Percentiles rank a stretch among this genome's conserved stretches.
Conservation (phyloP, 2,113 vertebrate species). For the Rhinolophus ferrumequinum region DNA sequence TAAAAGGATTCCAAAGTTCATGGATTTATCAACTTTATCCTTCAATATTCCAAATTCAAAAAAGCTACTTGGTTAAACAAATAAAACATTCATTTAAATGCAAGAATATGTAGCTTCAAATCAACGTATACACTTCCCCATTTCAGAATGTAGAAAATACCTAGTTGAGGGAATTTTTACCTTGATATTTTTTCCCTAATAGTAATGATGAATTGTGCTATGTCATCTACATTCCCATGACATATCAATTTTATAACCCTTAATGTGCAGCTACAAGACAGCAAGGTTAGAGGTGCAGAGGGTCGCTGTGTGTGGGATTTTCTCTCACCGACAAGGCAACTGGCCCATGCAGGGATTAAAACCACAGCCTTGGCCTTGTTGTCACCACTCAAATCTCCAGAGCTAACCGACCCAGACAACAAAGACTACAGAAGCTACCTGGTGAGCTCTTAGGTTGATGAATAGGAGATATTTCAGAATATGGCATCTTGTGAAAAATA, state of each 20-base stretch:
- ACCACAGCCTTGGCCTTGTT: neutral
- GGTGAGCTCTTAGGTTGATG: neutral
- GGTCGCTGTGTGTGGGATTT: neutral
- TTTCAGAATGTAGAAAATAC: neutral
- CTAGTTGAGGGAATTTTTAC: neutral
- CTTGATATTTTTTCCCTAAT: neutral
- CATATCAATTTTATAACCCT: neutral
- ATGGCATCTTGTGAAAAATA: conserved; percentile 3
- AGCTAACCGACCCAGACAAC: neutral
- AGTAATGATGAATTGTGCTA: neutral
- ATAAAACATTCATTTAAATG: neutral
- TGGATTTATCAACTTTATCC: neutral
- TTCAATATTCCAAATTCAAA: neutral
- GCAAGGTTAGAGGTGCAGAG: neutral
- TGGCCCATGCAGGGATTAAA: neutral
- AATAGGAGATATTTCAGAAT: conserved; percentile 4
- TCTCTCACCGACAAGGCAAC: neutral
- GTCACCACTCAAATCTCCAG: neutral
- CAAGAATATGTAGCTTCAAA: neutral
- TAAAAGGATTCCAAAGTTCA: neutral
- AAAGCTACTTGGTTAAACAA: neutral
- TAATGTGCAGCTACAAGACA: neutral
- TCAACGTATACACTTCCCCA: no score
- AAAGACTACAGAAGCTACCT: neutral
- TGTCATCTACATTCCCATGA: neutral